phyloP scores from a whole-genome alignment of 2,797 vertebrate genomes.

The Epinephelus awoara region DNA sequence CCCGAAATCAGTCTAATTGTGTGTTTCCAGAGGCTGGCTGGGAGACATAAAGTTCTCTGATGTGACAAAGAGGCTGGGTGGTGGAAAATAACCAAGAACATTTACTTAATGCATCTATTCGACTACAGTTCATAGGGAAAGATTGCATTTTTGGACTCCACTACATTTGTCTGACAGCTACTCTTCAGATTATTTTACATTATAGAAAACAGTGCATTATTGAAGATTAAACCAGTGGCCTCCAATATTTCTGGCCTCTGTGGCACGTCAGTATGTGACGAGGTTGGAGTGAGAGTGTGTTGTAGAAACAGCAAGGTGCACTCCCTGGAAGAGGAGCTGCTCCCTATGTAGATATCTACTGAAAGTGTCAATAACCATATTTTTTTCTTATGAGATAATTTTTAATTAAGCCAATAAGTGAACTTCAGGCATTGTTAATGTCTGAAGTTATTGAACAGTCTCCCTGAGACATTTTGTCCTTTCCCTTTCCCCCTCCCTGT shows the following conservation, averaged over 20 bases:
- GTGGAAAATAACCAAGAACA: neutral
- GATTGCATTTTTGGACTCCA: neutral
- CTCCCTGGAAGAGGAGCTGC: too few relatives aligned
- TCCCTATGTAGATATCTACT: too few relatives aligned
- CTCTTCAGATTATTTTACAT: neutral
- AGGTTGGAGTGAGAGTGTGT: too few relatives aligned
- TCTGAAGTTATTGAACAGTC: slow-evolving; percentile 22
- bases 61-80: neutral
- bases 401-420: slow-evolving; percentile 22
- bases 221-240: neutral
- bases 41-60: slow-evolving; percentile 14
- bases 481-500: slow-evolving; percentile 20
- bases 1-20: slow-evolving; percentile 33
- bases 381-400: neutral
- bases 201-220: neutral
- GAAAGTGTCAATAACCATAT: neutral
- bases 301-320: too few relatives aligned
- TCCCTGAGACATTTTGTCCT: slow-evolving; percentile 10
- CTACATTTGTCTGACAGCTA: neutral
- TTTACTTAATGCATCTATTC: neutral
- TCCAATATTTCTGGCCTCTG: neutral
- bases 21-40: slow-evolving; percentile 19
- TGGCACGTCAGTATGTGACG: too few relatives aligned
- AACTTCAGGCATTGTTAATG: slow-evolving; percentile 34
- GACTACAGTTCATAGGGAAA: neutral